Evolutionary conservation across 2,888 invertebrate species (phyloP), one percentile per base, ranked within the genome.

Genomic region (Nemapogon koenigi): DNA sequence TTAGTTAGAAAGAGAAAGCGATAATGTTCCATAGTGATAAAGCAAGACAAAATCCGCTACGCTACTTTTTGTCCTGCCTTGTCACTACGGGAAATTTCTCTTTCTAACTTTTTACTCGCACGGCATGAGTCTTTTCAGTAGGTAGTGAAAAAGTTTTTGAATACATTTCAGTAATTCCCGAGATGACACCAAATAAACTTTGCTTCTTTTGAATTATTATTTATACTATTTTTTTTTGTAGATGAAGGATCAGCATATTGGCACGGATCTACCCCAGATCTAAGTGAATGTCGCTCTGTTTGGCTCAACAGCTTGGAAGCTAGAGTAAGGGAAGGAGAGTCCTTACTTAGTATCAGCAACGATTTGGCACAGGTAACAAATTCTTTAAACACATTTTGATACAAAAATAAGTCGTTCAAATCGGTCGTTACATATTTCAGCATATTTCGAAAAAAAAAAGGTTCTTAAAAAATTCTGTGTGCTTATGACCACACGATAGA

Each of bases 231-330:
- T 27, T 30, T 28, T 41, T 43, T 46, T 37, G 7, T 56, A 76
- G 75, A 61, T 4, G 72, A 71, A 17, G 48, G 66, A 2, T 52
- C 78, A 41, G 82, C 86, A 10, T 81, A 81, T 48, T 91, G 94
- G 90, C 83, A 84, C 45, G 89, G 91, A 0, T 69, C 83, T 10
- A 88, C 89, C 3, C 94, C 94, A 0, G 94, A 94, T 61, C 79
- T 94, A 17, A 92, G 92, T 51, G 91, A 92, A 57, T 94, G 94
- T 50, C 83, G 91, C 10, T 93, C 93, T 2, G 86, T 91, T 4
- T 94, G 94, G 94, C 72, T 94, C 35, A 90, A 90, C 43, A 90
- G 89, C 46, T 75, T 94, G 4, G 92, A 93, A 59, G 87, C 88
- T 41, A 81, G 91, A 18, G 88, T 91, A 8, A 80, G 85, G 44